These are phyloP conservation scores for Periophthalmodon schlosseri DNA, from an alignment of 2,113 vertebrate species.

Conservation along the genomic window DNA sequence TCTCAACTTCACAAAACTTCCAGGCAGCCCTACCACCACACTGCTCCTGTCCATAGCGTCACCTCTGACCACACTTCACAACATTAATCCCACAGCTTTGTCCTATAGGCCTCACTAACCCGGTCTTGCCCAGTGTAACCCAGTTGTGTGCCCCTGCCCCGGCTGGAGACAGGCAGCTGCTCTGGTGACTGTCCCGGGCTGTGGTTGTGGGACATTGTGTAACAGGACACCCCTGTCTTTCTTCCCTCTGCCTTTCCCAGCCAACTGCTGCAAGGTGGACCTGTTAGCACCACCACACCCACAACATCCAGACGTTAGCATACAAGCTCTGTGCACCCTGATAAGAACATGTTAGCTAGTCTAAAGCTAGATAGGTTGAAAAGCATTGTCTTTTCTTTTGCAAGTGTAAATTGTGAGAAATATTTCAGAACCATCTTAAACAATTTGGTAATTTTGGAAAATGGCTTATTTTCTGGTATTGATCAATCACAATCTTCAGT, in stretches of 20 bases:
- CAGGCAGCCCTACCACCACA: not conserved
- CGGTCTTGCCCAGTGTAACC: conserved; percentile 31
- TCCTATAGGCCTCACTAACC: conserved; percentile 8
- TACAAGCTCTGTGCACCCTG: conserved; percentile 13
- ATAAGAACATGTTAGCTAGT: conserved; percentile 11
- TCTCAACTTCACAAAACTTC: too few species aligned
- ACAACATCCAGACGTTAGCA: conserved; percentile 31
- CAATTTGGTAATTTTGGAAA: too few species aligned
- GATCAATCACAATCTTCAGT: too few species aligned
- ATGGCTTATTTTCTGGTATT: too few species aligned
- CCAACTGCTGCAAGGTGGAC: conserved; percentile 56
- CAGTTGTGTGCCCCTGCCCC: conserved; percentile 23
- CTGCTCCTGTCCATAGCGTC: not conserved
- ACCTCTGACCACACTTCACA: not conserved
- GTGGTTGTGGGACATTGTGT: conserved; percentile 46
- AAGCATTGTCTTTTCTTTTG: not conserved
- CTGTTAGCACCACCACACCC: conserved; percentile 41
- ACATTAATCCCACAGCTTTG: not conserved
- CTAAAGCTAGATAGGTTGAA: not conserved
- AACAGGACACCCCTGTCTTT: conserved; percentile 47
- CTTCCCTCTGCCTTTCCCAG: conserved; percentile 25
- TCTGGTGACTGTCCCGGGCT: conserved; percentile 35
- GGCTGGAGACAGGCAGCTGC: conserved; percentile 50
- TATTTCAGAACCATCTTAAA: too few species aligned
- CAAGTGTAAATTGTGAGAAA: not conserved